phyloP scores from a whole-genome alignment of 2,113 vertebrate genomes.

The Melanostigma gelatinosum region DNA sequence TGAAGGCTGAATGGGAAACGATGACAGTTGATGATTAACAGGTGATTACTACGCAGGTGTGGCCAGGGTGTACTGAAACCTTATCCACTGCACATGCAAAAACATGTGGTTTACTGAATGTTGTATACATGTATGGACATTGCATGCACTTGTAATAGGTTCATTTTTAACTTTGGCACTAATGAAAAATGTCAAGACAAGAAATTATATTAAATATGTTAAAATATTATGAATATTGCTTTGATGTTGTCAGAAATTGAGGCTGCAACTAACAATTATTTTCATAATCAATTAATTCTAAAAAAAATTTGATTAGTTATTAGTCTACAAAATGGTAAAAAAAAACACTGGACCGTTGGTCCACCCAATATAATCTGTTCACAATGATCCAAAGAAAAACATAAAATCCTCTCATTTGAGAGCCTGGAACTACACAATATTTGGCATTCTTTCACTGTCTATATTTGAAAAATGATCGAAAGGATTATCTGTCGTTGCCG shows the following conservation, averaged over 20 bases:
- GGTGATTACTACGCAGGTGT: not conserved
- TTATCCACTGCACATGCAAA: not conserved
- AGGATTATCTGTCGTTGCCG: not conserved
- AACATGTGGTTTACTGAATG: not conserved
- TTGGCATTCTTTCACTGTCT: not conserved
- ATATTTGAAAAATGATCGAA: not conserved
- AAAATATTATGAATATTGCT: not conserved
- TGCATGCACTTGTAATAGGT: not conserved
- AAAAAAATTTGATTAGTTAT: not conserved
- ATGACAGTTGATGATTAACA: slow-evolving; percentile 22
- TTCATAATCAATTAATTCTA: not conserved
- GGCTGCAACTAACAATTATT: not conserved
- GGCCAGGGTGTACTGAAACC: not conserved
- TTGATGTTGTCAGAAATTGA: not conserved
- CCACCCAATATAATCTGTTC: not conserved
- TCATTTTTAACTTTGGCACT: not conserved
- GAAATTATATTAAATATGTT: not conserved
- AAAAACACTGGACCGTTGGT: not conserved
- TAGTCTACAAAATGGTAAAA: not conserved
- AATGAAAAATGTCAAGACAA: not conserved
- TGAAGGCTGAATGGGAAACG: not conserved
- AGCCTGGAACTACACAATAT: not conserved
- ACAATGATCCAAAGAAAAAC: not conserved
- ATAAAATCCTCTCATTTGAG: not conserved
- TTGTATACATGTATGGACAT: not conserved